Evolutionary conservation across 2,797 vertebrate species (phyloP).

Genomic region (Cossypha polioptera): DNA sequence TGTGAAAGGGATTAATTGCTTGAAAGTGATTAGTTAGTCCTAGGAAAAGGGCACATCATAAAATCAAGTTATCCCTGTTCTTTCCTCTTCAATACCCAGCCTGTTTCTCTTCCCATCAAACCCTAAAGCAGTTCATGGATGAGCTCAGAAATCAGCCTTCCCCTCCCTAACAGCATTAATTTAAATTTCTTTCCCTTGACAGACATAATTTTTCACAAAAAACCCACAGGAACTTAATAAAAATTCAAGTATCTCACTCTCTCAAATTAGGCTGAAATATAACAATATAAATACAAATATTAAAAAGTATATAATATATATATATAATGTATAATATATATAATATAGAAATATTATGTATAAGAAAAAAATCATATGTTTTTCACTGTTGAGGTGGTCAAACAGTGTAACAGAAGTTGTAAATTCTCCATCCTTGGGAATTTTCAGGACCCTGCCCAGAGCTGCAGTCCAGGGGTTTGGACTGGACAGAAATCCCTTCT

Average conservation of each 20-base stretch:
- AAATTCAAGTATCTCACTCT: not conserved
- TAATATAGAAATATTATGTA: not conserved
- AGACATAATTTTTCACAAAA: not conserved
- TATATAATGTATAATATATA: not conserved
- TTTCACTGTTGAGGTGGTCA: not conserved
- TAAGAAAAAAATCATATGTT: not conserved
- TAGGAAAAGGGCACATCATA: not conserved
- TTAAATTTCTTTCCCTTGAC: not conserved
- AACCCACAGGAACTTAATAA: not conserved
- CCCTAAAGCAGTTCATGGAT: not conserved
- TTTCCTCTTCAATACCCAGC: rapidly evolving
- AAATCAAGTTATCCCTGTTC: not conserved
- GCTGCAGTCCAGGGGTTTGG: not conserved
- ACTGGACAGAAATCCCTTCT: not conserved
- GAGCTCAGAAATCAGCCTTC: not conserved
- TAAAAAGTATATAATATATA: too few species aligned
- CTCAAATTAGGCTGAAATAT: not conserved
- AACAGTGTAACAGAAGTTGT: not conserved
- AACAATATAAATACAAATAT: not conserved
- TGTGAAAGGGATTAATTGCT: not conserved
- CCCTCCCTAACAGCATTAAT: not conserved
- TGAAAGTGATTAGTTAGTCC: not conserved
- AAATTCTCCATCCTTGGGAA: not conserved
- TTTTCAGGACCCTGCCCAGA: not conserved
- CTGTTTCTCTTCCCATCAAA: not conserved